Evolutionary conservation across 2,113 vertebrate genomes (phyloP).

Genomic region (Cettia cetti): DNA sequence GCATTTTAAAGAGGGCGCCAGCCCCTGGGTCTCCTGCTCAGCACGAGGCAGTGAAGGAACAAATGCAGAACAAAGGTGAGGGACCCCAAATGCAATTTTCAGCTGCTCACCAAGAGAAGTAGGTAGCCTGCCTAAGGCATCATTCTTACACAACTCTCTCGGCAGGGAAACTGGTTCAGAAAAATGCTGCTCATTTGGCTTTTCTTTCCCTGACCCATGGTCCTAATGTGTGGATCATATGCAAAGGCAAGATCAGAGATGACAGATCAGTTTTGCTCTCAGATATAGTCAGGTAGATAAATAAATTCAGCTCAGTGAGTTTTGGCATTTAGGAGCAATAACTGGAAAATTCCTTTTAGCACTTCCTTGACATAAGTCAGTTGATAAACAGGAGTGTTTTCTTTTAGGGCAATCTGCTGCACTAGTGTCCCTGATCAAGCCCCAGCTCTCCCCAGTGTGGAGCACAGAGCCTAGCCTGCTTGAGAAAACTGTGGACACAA

Average conservation of each 20-base stretch:
- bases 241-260: conserved; percentile 18
- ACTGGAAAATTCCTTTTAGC: conserved; percentile 45
- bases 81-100: not conserved
- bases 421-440: not conserved
- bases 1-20: not conserved
- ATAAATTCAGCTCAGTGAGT: conserved; percentile 19
- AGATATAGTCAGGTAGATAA: conserved; percentile 30
- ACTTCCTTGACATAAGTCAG: conserved; percentile 5
- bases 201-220: not conserved
- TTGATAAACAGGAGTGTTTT: not conserved
- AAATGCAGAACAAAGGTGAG: not conserved
- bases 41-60: not conserved
- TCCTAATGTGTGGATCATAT: not conserved
- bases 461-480: not conserved
- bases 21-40: not conserved
- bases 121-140: conserved; percentile 14
- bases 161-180: conserved; percentile 16
- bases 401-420: not conserved
- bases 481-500: not conserved
- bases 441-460: not conserved
- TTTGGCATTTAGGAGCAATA: conserved; percentile 28
- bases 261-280: conserved; percentile 39
- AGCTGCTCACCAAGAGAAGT: not conserved
- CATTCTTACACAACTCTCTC: not conserved
- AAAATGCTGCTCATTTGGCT: conserved; percentile 36